These are phyloP conservation scores for Dromius quadrimaculatus DNA, from an alignment of 2,888 invertebrate species.

Conservation along the genomic window DNA sequence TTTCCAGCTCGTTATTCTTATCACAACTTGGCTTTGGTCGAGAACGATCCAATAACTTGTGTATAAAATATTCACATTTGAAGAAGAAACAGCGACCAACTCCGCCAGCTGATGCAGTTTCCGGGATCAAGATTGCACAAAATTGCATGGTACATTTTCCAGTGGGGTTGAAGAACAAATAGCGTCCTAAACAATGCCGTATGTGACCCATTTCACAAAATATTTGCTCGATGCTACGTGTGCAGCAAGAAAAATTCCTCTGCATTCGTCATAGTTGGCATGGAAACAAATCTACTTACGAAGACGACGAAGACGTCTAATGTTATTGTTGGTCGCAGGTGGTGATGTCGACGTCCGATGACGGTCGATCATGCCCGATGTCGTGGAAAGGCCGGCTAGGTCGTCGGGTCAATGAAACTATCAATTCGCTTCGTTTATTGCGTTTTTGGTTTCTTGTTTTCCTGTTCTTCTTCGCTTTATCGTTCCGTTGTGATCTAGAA, in stretches of 20 bases:
- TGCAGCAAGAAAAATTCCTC: conserved; percentile 28
- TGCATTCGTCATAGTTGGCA: conserved; percentile 30
- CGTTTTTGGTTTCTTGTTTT: conserved; percentile 34
- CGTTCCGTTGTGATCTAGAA: conserved; percentile 30
- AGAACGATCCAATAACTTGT: conserved; percentile 38
- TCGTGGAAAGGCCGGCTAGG: conserved; percentile 15
- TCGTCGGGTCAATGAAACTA: conserved; percentile 39
- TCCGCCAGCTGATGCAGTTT: conserved; percentile 14
- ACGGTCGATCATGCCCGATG: conserved; percentile 14
- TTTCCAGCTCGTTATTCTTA: conserved; percentile 23
- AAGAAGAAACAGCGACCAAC: conserved; percentile 1
- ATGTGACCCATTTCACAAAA: conserved; percentile 46
- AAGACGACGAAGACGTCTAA: conserved; percentile 8
- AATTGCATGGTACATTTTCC: not conserved
- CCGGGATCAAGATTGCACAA: conserved; percentile 8
- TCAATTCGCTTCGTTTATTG: conserved; percentile 36
- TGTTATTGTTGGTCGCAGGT: conserved; percentile 41
- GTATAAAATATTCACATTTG: conserved; percentile 39
- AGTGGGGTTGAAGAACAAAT: conserved; percentile 30
- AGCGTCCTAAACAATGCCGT: conserved; percentile 39
- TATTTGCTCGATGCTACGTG: conserved; percentile 38
- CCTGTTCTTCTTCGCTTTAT: conserved; percentile 32
- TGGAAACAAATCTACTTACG: conserved; percentile 31
- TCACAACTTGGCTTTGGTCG: conserved; percentile 24
- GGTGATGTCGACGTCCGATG: conserved; percentile 10